Evolutionary conservation across 1,140 invertebrate species (phyloP).

Genomic region (Chrysopa pallens): DNA sequence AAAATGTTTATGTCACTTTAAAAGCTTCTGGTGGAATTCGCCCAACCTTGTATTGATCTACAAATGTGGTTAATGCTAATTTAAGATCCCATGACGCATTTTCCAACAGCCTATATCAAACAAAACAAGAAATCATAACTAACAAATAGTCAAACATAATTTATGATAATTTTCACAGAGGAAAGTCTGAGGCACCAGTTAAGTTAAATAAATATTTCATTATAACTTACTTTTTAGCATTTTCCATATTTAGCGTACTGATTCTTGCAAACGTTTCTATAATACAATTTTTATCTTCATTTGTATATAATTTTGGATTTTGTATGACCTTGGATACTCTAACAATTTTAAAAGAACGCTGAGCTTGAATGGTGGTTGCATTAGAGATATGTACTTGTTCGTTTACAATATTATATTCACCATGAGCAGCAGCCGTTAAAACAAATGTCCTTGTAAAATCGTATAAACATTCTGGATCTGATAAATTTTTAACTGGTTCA

Average conservation of each 20-base stretch:
- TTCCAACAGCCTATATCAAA: conserved; percentile 65
- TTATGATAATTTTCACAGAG: too few relatives aligned
- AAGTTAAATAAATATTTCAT: too few relatives aligned
- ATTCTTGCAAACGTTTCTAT: conserved; percentile 43
- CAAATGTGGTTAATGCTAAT: conserved; percentile 54
- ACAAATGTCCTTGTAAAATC: conserved; percentile 57
- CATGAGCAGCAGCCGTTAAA: conserved; percentile 45
- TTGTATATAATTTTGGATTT: conserved; percentile 6
- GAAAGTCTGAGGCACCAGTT: too few relatives aligned
- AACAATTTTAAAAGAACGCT: conserved; percentile 11
- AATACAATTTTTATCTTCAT: conserved; percentile 27
- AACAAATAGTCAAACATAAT: too few relatives aligned
- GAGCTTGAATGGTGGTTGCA: conserved; percentile 44
- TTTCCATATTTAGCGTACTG: conserved; percentile 66
- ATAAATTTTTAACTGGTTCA: conserved; percentile 25
- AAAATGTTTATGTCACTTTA: background rate
- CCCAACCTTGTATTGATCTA: conserved; percentile 51
- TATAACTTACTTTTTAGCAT: conserved; percentile 56
- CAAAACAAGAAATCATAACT: too few relatives aligned
- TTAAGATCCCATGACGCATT: conserved; percentile 73
- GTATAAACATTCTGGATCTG: conserved; percentile 12
- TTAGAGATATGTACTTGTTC: conserved; percentile 62
- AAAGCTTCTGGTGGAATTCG: conserved; percentile 67
- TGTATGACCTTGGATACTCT: conserved; percentile 1
- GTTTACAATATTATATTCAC: conserved; percentile 60